phyloP scores from a whole-genome alignment of 1,140 invertebrate species.

The Arctopsyche grandis region DNA sequence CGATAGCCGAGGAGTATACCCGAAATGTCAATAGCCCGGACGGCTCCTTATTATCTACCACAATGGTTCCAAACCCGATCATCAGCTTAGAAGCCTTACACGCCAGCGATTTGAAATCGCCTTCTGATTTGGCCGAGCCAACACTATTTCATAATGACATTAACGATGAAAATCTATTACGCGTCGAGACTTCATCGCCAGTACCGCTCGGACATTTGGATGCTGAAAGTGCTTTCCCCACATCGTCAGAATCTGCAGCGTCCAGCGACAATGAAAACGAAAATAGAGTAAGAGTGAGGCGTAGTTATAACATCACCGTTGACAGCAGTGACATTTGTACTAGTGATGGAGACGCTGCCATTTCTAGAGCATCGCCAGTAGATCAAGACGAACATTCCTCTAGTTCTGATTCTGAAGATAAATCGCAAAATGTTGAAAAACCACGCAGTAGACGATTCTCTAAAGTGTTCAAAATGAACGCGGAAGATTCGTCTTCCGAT shows the following conservation, averaged over 20 bases:
- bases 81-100: constrained; percentile 11
- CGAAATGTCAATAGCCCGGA: constrained; percentile 32
- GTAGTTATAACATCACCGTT: constrained; percentile 66
- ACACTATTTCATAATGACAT: background rate
- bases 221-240: constrained; percentile 67
- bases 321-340: constrained; percentile 47
- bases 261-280: constrained; percentile 65
- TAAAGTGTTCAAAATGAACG: constrained; percentile 79
- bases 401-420: constrained; percentile 70
- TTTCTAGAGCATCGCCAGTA: background rate
- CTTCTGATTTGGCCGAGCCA: constrained; percentile 55
- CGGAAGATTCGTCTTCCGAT: constrained; percentile 73
- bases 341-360: constrained; percentile 39
- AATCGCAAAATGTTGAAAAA: constrained; percentile 73
- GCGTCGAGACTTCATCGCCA: constrained; percentile 57
- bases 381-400: constrained; percentile 66
- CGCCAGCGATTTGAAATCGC: constrained; percentile 55
- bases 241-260: constrained; percentile 65
- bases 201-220: constrained; percentile 66
- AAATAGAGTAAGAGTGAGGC: constrained; percentile 58
- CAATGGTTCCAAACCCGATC: constrained; percentile 47
- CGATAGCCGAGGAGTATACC: background rate
- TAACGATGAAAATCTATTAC: background rate
- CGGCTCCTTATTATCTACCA: constrained; percentile 3
- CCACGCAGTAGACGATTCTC: constrained; percentile 71